Percentiles rank a stretch among this genome's conserved stretches.
Conservation (phyloP, 2,888 invertebrate genomes). For the Amorpha juglandis region DNA sequence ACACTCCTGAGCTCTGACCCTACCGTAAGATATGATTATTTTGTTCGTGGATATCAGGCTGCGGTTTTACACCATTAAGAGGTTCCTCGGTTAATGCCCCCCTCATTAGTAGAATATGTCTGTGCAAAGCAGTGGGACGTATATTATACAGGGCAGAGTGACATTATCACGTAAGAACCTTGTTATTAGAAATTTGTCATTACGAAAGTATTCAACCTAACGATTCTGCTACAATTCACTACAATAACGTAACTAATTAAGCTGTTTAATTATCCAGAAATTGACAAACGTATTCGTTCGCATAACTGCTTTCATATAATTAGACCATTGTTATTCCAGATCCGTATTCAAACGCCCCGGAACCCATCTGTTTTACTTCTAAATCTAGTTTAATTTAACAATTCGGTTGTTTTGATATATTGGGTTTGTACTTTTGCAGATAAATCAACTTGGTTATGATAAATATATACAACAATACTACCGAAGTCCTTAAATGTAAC, state of each 20-base stretch:
- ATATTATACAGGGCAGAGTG: too few relatives aligned
- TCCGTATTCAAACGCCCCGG: not conserved
- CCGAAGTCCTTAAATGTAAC: not conserved
- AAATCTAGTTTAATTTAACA: slow-evolving; percentile 16
- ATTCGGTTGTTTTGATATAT: slow-evolving; percentile 20
- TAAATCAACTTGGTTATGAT: not conserved
- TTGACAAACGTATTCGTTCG: slow-evolving; percentile 20
- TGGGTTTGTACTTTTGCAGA: not conserved
- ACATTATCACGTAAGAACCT: not conserved
- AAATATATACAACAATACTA: not conserved
- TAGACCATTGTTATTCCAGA: slow-evolving; percentile 9
- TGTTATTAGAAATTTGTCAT: not conserved
- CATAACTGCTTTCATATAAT: not conserved
- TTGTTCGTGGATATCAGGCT: too few relatives aligned
- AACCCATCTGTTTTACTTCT: slow-evolving; percentile 6
- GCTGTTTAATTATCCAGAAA: slow-evolving; percentile 10
- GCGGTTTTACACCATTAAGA: too few relatives aligned
- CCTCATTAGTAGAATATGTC: too few relatives aligned
- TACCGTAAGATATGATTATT: too few relatives aligned
- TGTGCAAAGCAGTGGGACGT: too few relatives aligned
- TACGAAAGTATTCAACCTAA: too few relatives aligned
- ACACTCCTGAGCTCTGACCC: too few relatives aligned
- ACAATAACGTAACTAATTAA: slow-evolving; percentile 3
- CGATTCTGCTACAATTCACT: not conserved
- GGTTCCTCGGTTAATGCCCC: too few relatives aligned